phyloP scores from a whole-genome alignment of 2,888 invertebrate species.

The Orthosia gracilis region DNA sequence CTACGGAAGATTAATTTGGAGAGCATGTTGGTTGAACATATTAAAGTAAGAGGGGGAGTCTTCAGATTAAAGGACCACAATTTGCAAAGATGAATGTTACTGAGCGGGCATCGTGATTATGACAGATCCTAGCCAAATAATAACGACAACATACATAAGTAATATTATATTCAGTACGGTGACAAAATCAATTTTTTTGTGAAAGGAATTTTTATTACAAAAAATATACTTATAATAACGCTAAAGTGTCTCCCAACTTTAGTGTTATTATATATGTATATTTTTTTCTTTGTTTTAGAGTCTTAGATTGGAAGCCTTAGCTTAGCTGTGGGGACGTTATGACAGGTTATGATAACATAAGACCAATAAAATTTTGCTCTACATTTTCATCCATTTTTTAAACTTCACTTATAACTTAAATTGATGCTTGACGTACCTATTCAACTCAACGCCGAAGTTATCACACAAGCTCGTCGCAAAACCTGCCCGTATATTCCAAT shows the following conservation, averaged over 20 bases:
- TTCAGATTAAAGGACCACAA: not conserved
- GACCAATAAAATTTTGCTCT: no score
- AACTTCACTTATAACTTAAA: not conserved
- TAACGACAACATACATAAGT: not conserved
- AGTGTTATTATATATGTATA: no score
- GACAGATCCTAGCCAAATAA: not conserved
- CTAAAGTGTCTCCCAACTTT: not conserved
- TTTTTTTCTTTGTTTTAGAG: no score
- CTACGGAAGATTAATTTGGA: conserved; percentile 29
- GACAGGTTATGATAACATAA: no score
- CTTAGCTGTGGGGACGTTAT: no score
- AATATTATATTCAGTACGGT: not conserved
- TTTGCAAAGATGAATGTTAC: not conserved
- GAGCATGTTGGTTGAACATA: conserved; percentile 1
- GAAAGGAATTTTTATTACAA: not conserved
- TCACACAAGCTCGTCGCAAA: conserved; percentile 26
- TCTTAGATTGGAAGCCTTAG: no score
- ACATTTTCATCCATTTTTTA: not conserved
- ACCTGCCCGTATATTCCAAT: conserved; percentile 35
- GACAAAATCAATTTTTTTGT: not conserved
- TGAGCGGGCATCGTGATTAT: not conserved
- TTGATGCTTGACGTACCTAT: not conserved
- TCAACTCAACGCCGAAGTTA: not conserved
- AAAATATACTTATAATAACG: not conserved
- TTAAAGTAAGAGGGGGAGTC: no score